Evolutionary conservation across 2,113 vertebrate species (phyloP).

Genomic region (Pica pica): DNA sequence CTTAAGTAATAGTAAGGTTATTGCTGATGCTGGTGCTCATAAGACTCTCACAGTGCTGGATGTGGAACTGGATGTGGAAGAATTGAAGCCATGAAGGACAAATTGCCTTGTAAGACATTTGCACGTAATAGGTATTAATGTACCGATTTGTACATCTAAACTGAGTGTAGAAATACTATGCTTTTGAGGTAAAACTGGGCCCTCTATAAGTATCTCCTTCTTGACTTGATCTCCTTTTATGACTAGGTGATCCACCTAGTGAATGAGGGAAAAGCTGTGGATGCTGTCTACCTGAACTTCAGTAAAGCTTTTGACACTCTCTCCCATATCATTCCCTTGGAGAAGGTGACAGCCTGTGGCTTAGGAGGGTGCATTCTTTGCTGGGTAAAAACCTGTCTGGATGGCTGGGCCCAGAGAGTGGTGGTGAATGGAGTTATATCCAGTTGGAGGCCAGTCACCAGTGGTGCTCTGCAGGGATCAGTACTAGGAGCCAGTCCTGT

Average conservation of each 20-base stretch:
- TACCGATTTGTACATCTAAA: neutral
- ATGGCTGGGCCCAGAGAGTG: neutral
- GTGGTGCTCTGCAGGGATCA: neutral
- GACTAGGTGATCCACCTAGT: neutral
- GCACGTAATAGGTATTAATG: neutral
- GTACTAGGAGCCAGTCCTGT: neutral
- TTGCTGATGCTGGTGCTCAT: neutral
- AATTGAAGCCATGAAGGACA: neutral
- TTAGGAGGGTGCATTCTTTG: neutral
- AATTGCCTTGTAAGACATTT: neutral
- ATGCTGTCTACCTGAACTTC: neutral
- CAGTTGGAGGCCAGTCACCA: accelerated
- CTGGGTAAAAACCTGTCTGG: neutral
- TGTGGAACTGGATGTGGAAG: neutral
- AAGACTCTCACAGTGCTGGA: neutral
- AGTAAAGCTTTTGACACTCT: neutral
- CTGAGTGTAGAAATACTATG: neutral
- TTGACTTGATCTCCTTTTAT: neutral
- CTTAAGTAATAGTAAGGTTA: neutral
- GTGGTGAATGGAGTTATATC: neutral
- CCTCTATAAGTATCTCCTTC: neutral
- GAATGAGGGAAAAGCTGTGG: neutral
- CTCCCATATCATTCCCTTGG: too few relatives aligned
- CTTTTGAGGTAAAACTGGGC: neutral
- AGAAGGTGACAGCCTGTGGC: neutral